Conservation (phyloP, 2,888 invertebrate genomes). For the Cynaeus angustus region DNA sequence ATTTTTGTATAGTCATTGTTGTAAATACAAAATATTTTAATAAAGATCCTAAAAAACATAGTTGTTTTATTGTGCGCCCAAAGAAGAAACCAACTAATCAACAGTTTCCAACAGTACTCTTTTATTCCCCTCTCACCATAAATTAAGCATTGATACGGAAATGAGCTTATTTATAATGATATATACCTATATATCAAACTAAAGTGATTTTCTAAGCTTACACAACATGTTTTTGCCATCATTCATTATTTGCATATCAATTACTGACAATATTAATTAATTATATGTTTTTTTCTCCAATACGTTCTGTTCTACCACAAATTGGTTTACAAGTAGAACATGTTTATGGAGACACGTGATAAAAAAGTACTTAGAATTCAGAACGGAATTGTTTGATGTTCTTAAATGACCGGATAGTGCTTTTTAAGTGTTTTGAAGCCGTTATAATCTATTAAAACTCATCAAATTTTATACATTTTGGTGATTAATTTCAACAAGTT, state of each 20-base stretch:
- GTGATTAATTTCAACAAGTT: slow-evolving; percentile 26
- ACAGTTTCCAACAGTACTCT: not conserved
- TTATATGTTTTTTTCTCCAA: not conserved
- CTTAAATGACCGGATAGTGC: slow-evolving; percentile 8
- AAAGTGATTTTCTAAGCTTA: slow-evolving; percentile 21
- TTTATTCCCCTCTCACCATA: not conserved
- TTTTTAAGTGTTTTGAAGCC: slow-evolving; percentile 6
- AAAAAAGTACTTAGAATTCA: not conserved
- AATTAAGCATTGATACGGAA: not conserved
- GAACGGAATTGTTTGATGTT: slow-evolving; percentile 10
- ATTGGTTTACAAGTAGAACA: slow-evolving; percentile 14
- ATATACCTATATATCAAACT: slow-evolving; percentile 1
- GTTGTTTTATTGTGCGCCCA: too few species aligned
- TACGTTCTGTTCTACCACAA: slow-evolving; percentile 1
- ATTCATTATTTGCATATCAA: slow-evolving; percentile 21
- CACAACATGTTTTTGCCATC: slow-evolving; percentile 7
- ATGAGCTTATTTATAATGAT: slow-evolving; percentile 12
- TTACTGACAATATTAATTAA: slow-evolving; percentile 27
- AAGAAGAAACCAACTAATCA: too few species aligned
- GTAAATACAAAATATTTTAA: slow-evolving; percentile 22
- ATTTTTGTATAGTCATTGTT: slow-evolving; percentile 33
- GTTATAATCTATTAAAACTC: slow-evolving; percentile 17
- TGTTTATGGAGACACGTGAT: slow-evolving; percentile 10
- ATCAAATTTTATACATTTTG: slow-evolving; percentile 20
- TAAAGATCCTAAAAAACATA: slow-evolving; percentile 11